Conservation (phyloP, 2,113 vertebrate genomes). For the Neotoma lepida region DNA sequence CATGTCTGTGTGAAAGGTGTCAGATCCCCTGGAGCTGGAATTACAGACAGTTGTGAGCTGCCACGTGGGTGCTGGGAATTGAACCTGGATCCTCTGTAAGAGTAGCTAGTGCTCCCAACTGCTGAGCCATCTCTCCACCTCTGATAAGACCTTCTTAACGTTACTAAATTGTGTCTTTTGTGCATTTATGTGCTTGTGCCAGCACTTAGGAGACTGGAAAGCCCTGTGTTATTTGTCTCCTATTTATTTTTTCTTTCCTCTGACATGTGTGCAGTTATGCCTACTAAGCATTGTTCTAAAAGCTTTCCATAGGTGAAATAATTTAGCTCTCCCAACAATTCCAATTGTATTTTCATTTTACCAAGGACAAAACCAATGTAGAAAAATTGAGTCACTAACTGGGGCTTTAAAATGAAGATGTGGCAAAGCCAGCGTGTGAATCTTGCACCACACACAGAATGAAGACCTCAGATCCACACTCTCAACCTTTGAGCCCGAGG, state of each 20-base stretch:
- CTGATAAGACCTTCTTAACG: neutral
- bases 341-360: neutral
- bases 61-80: neutral
- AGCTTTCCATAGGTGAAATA: neutral
- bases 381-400: neutral
- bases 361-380: neutral
- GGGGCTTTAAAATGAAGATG: neutral
- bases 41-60: neutral
- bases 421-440: neutral
- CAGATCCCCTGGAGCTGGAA: neutral
- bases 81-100: neutral
- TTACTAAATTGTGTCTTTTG: neutral
- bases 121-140: neutral
- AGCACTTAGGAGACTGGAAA: neutral
- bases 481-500: neutral
- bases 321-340: neutral
- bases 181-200: neutral
- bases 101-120: neutral
- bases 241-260: neutral
- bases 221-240: neutral
- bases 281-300: neutral
- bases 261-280: neutral
- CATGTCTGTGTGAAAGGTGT: neutral
- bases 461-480: neutral
- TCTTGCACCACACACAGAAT: neutral